phyloP scores from a whole-genome alignment of 2,797 vertebrate species.

The Onychomys arenicola region DNA sequence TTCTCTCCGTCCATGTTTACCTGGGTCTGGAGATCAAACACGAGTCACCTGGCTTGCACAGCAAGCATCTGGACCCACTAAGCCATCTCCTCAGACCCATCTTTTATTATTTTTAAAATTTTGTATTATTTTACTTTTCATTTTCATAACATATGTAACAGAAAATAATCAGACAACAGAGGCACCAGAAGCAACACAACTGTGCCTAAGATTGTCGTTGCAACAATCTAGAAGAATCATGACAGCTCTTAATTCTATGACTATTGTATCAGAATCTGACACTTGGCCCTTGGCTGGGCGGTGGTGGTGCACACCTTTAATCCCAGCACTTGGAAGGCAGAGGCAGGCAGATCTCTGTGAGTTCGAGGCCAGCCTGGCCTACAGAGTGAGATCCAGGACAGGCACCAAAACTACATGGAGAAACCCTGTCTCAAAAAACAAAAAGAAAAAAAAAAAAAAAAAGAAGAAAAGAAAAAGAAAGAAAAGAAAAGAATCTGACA shows the following conservation, averaged over 20 bases:
- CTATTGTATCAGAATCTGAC: conserved; percentile 86
- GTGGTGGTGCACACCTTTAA: no score
- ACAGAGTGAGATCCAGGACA: no score
- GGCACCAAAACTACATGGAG: no score
- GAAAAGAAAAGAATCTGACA: conserved; percentile 80
- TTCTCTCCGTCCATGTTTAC: neutral
- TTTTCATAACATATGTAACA: conserved; percentile 67
- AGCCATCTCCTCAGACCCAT: neutral
- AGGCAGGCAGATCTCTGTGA: no score
- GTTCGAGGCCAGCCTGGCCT: no score
- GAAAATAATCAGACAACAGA: conserved; percentile 87
- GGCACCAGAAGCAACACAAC: conserved; percentile 90
- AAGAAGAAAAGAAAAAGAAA: no score
- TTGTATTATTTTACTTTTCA: neutral
- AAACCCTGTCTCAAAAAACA: no score
- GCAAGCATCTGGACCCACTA: neutral
- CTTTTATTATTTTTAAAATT: neutral
- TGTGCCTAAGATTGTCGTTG: conserved; percentile 90
- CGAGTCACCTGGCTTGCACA: neutral
- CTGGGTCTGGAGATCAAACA: neutral
- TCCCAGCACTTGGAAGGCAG: no score
- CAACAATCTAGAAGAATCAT: conserved; percentile 90
- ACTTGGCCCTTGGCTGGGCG: no score
- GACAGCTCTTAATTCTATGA: conserved; percentile 90
- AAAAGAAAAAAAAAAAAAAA: no score